These are phyloP conservation scores for Catostomus latipinnis DNA, from an alignment of 2,797 vertebrate genomes.

Conservation along the genomic window DNA sequence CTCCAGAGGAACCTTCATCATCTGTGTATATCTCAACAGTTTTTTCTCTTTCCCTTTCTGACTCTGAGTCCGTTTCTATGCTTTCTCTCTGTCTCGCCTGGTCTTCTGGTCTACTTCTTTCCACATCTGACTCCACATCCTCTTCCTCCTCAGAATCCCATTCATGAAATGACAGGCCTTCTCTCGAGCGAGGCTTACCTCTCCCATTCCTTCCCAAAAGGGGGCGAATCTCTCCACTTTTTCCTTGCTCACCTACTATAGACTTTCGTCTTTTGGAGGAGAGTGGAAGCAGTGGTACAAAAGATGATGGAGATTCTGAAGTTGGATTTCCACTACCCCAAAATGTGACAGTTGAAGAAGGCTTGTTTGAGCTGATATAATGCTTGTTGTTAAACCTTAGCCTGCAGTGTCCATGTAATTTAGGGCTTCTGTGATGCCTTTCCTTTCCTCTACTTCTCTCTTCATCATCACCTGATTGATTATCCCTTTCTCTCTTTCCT, in stretches of 20 bases:
- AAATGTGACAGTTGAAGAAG: conserved; percentile 79
- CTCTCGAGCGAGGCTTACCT: conserved; percentile 73
- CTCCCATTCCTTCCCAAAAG: conserved; percentile 72
- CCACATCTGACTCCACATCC: conserved; percentile 75
- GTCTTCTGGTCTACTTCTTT: conserved; percentile 70
- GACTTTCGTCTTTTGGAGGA: conserved; percentile 78
- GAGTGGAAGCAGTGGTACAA: conserved; percentile 78
- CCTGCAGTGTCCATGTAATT: conserved; percentile 60
- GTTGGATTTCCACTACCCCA: conserved; percentile 74
- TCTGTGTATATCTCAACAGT: conserved; percentile 76
- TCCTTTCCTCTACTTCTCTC: conserved; percentile 72
- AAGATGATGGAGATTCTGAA: conserved; percentile 74
- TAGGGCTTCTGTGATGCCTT: conserved; percentile 63
- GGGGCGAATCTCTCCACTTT: conserved; percentile 77
- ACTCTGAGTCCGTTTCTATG: conserved; percentile 73
- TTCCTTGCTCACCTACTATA: conserved; percentile 74
- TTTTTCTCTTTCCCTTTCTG: conserved; percentile 76
- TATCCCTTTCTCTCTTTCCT: conserved; percentile 72
- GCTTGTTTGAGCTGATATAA: conserved; percentile 72
- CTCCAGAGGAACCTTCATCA: conserved; percentile 79
- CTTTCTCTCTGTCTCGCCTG: conserved; percentile 67
- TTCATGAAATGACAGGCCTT: conserved; percentile 77
- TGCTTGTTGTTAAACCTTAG: conserved; percentile 74
- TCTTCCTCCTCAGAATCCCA: conserved; percentile 79
- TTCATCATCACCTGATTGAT: conserved; percentile 73